Base-by-base conservation (phyloP, 2,113 vertebrate genomes). In the Rhabdomys dilectus region DNA sequence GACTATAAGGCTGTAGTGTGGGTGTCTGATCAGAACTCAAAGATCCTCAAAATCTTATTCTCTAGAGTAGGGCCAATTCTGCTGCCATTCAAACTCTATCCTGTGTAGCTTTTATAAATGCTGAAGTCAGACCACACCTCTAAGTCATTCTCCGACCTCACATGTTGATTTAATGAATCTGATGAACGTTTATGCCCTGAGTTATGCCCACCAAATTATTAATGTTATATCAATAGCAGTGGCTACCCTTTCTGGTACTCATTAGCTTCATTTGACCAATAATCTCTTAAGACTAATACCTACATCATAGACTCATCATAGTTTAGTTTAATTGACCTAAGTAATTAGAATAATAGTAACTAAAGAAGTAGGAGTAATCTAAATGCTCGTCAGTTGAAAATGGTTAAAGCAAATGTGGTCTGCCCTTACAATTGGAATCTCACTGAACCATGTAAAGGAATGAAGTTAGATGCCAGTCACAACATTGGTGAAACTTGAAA, bases 141-240 rank as follows among this genome's bases (percentile, higher is more conserved):
- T n/a, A 70, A 15, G 26, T 80, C 76, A 68, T 70, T 78, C 53
- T 53, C 12, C 72, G 87, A 92, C 26, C 19, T 88, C 36, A 48
- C 11, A 53, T 87, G 22, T n/a, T 89, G 39, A 9, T 5, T 93
- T 92, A 36, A 31, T 92, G 7, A 45, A 77, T 70, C 89, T 64
- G 66, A 86, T 24, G 12, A 53, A 1, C 34, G 85, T 84, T 90
- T 87, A 95, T 53, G 72, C 19, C 22, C 72, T 87, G 29, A 36
- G 87, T 85, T 66, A 94, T 77, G 22, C 19, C 60, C n/a, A 95
- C 58, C n/a, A 85, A 76, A 85, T 84, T 94, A 82, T 51, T 60
- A 21, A 39, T 42, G 1, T 29, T 94, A 80, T 51, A 2, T 72
- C 60, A 91, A 70, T 88, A 91, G 76, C 62, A 91, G 77, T 75